Conservation (phyloP, 1,140 invertebrate genomes). For the Antheraea pernyi region DNA sequence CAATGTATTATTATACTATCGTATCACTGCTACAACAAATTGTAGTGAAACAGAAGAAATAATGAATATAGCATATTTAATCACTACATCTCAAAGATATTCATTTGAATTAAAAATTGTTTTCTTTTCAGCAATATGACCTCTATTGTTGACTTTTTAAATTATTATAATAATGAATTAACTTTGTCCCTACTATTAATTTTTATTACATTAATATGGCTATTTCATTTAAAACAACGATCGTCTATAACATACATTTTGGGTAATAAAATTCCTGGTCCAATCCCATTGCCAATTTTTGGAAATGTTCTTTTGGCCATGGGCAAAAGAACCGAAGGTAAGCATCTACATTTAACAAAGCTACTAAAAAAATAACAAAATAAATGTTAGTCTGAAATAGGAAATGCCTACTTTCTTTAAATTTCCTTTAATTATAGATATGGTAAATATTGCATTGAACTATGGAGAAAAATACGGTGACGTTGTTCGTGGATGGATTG, state of each 20-base stretch:
- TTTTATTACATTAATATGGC: conserved; percentile 45
- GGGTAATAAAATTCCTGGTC: conserved; percentile 79
- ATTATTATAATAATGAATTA: conserved; percentile 31
- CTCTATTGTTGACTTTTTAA: conserved; percentile 39
- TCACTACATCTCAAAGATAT: too few species aligned
- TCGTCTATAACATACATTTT: conserved; percentile 59
- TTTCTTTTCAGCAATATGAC: conserved; percentile 45
- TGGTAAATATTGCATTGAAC: conserved; percentile 66
- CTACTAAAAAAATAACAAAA: too few species aligned
- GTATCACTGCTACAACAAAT: too few species aligned
- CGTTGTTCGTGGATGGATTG: conserved; percentile 82
- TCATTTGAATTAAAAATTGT: not conserved
- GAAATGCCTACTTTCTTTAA: not conserved
- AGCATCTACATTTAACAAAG: conserved; percentile 3
- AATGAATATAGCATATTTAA: too few species aligned
- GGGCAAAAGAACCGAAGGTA: conserved; percentile 77
- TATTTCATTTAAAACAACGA: conserved; percentile 62
- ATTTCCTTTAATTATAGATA: conserved; percentile 50
- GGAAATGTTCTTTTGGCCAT: conserved; percentile 80
- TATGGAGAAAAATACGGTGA: conserved; percentile 79
- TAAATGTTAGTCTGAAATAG: too few species aligned
- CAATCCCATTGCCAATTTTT: conserved; percentile 78
- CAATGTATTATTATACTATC: too few species aligned
- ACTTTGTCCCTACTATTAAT: conserved; percentile 55
- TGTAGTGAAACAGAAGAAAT: too few species aligned